phyloP scores from a whole-genome alignment of 2,797 vertebrate genomes.

The Diplodus sargus region DNA sequence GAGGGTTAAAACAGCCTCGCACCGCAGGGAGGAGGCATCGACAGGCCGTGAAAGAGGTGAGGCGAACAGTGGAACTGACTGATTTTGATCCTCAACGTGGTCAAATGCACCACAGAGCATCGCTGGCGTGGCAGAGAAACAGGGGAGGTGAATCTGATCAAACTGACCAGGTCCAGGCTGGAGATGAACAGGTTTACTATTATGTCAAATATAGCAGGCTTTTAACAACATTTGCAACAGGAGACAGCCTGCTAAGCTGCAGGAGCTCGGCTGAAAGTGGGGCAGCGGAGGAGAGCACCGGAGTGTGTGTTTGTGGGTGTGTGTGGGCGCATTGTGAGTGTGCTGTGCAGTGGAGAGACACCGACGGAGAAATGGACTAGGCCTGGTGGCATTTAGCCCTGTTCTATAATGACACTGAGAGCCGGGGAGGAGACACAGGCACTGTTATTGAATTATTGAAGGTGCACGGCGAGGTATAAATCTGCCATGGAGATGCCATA shows the following conservation, averaged over 20 bases:
- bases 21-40: slow-evolving; percentile 69
- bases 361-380: slow-evolving; percentile 67
- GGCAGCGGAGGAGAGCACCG: slow-evolving; percentile 52
- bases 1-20: slow-evolving; percentile 78
- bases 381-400: slow-evolving; percentile 81
- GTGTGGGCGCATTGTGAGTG: slow-evolving; percentile 16
- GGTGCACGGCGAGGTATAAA: slow-evolving; percentile 81
- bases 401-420: slow-evolving; percentile 79
- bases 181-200: slow-evolving; percentile 39
- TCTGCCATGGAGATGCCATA: slow-evolving; percentile 77
- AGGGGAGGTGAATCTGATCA: slow-evolving; percentile 18
- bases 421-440: slow-evolving; percentile 77
- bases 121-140: background rate
- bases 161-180: slow-evolving; percentile 5
- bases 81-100: slow-evolving; percentile 59
- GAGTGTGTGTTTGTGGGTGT: slow-evolving; percentile 33
- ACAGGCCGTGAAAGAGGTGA: slow-evolving; percentile 68
- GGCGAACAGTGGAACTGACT: slow-evolving; percentile 49
- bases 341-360: slow-evolving; percentile 55
- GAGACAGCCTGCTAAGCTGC: slow-evolving; percentile 64
- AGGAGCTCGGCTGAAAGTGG: slow-evolving; percentile 64
- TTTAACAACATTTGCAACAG: slow-evolving; percentile 58
- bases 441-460: slow-evolving; percentile 84
- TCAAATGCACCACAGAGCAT: slow-evolving; percentile 8
- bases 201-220: slow-evolving; percentile 43